Conservation (phyloP, 2,888 invertebrate genomes). For the Drosophila peninsularis region DNA sequence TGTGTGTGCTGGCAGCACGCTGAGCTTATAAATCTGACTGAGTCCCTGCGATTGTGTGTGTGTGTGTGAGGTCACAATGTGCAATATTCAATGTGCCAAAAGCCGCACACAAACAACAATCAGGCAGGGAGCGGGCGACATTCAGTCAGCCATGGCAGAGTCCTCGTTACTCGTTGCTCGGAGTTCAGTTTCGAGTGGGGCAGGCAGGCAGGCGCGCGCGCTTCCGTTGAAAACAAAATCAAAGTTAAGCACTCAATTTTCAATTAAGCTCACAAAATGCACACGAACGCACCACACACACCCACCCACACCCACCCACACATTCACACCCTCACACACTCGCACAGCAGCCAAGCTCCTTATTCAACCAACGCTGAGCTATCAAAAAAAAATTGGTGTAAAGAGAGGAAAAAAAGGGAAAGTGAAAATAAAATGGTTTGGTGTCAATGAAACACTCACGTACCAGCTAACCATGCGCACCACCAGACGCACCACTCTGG, state of each 20-base stretch:
- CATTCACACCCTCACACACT: slow-evolving; percentile 10
- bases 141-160: slow-evolving; percentile 46
- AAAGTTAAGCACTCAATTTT: slow-evolving; percentile 80
- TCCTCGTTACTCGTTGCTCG: slow-evolving; percentile 28
- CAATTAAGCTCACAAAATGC: slow-evolving; percentile 76
- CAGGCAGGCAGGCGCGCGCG: slow-evolving; percentile 39
- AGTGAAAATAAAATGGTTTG: slow-evolving; percentile 53
- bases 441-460: slow-evolving; percentile 60
- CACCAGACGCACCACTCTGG: slow-evolving; percentile 8
- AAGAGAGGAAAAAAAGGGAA: slow-evolving; percentile 9
- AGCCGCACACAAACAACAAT: slow-evolving; percentile 66
- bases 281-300: slow-evolving; percentile 52
- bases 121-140: slow-evolving; percentile 22
- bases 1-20: slow-evolving; percentile 10
- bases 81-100: slow-evolving; percentile 64
- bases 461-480: slow-evolving; percentile 24
- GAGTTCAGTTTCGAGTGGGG: slow-evolving; percentile 65
- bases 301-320: slow-evolving; percentile 6
- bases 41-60: slow-evolving; percentile 2
- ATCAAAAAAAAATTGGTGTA: slow-evolving; percentile 14
- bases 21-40: slow-evolving; percentile 19
- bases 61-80: slow-evolving; percentile 39
- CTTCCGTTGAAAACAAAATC: slow-evolving; percentile 71
- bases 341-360: slow-evolving; percentile 35
- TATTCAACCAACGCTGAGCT: slow-evolving; percentile 41